Conservation (phyloP, 2,888 invertebrate genomes). For the Tinea pellionella region DNA sequence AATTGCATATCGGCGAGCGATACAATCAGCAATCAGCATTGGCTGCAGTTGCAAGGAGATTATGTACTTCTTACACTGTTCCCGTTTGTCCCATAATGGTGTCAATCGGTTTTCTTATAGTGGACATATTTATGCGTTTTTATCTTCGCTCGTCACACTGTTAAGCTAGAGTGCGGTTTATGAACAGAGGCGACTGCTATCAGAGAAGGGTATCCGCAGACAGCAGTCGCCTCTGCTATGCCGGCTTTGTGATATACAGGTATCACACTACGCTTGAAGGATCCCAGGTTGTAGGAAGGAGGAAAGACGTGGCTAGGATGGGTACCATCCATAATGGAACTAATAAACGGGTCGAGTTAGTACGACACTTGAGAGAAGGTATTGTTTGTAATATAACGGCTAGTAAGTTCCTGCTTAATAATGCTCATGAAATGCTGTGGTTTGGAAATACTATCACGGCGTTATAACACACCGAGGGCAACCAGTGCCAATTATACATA, state of each 20-base stretch:
- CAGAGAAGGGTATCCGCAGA: too few species aligned
- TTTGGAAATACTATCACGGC: constrained; percentile 1
- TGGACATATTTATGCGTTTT: too few species aligned
- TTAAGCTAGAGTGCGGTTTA: too few species aligned
- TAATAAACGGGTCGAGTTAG: not conserved
- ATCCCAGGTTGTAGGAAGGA: too few species aligned
- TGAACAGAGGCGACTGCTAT: too few species aligned
- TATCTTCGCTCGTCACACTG: too few species aligned
- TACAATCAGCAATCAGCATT: constrained; percentile 7
- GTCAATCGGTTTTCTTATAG: too few species aligned
- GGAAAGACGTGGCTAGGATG: too few species aligned
- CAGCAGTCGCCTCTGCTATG: too few species aligned
- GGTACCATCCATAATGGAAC: not conserved
- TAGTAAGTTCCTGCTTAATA: constrained; percentile 1
- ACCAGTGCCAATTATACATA: not conserved
- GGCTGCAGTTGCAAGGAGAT: not conserved
- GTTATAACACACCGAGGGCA: not conserved
- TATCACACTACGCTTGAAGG: too few species aligned
- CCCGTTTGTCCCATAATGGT: not conserved
- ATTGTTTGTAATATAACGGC: not conserved
- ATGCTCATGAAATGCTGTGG: constrained; percentile 2
- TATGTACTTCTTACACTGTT: not conserved
- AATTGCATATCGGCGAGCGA: constrained; percentile 12
- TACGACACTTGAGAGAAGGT: not conserved
- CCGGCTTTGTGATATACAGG: too few species aligned